These are phyloP conservation scores for Leptura quadrifasciata DNA, from an alignment of 2,888 invertebrate genomes.

Conservation along the genomic window DNA sequence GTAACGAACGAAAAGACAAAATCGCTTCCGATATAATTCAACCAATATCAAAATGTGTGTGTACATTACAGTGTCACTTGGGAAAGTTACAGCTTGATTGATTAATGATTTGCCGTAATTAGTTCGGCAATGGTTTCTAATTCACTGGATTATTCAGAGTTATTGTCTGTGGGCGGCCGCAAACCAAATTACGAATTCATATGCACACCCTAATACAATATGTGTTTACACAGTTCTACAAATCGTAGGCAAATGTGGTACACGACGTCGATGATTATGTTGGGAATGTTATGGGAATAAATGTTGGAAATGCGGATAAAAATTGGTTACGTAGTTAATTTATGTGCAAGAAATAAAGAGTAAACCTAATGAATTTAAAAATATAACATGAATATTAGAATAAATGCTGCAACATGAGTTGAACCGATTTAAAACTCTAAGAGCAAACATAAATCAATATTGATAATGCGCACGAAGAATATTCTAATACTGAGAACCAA, in stretches of 20 bases:
- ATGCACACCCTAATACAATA: neutral
- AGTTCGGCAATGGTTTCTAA: conserved; percentile 42
- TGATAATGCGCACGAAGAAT: too few relatives aligned
- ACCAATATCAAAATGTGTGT: neutral
- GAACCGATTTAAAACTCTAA: too few relatives aligned
- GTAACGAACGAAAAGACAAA: neutral
- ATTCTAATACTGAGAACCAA: too few relatives aligned
- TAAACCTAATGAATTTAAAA: too few relatives aligned
- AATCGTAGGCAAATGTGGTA: neutral
- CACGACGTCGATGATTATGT: too few relatives aligned
- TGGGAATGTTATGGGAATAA: too few relatives aligned
- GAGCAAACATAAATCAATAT: too few relatives aligned
- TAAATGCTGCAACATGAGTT: too few relatives aligned
- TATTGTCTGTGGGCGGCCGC: conserved; percentile 35
- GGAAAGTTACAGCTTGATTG: conserved; percentile 38
- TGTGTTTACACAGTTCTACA: neutral
- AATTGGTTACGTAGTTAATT: too few relatives aligned
- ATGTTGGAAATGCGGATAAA: too few relatives aligned
- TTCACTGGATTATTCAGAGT: conserved; percentile 43
- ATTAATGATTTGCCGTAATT: conserved; percentile 48
- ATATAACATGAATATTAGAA: too few relatives aligned
- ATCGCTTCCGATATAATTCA: neutral
- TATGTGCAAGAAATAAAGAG: too few relatives aligned
- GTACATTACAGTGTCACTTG: conserved; percentile 17
- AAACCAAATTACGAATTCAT: conserved; percentile 36